Base-by-base conservation (phyloP, 2,888 invertebrate species). In the Pseudococcus longispinus region DNA sequence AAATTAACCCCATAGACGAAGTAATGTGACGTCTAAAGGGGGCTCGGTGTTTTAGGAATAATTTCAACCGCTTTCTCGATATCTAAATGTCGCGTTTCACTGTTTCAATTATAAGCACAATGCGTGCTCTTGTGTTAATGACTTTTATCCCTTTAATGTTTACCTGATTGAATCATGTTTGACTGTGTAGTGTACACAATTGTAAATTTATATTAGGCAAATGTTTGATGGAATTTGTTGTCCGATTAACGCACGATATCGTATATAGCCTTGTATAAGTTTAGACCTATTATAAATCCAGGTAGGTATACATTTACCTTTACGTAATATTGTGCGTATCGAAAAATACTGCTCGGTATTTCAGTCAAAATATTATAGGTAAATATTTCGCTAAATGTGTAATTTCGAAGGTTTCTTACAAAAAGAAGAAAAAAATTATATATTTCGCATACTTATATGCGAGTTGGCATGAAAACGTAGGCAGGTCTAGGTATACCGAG, bases 121-220 rank as follows among this genome's bases (percentile, higher is more conserved):
- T 55, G 84, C 55, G 84, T 84, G 60, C 84, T 84, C 37, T 60
- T 60, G 84, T 60, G 84, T 84, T 84, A 84, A 84, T 84, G 55
- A 84, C 83, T 84, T 84, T 84, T 55, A 84, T 42, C 60, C 42
- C 44, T 51, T 20, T 51, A 60, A 60, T 84, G 84, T 84, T 84
- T 84, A 32, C 55, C 55, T 60, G 84, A 60, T 84, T 60, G 84
- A 60, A 51, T 51, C 51, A 60, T 60, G 60, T 60, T 60, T 60
- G 60, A 60, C 23, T 60, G 60, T 60, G 70, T 29, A 70, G 60
- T 60, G 70, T 29, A 70, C 70, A 70, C 11, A 70, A 70, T 65
- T 60, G 60, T 60, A 60, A 60, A 60, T 60, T 60, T 60, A 60
- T 60, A 60, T 23, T 20, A 60, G 60, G 23, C 20, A 60, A 0